Percentiles rank a stretch among this genome's conserved stretches.
Evolutionary conservation across 2,888 invertebrate species (phyloP).

Genomic region (Lepidochrysops patricia): DNA sequence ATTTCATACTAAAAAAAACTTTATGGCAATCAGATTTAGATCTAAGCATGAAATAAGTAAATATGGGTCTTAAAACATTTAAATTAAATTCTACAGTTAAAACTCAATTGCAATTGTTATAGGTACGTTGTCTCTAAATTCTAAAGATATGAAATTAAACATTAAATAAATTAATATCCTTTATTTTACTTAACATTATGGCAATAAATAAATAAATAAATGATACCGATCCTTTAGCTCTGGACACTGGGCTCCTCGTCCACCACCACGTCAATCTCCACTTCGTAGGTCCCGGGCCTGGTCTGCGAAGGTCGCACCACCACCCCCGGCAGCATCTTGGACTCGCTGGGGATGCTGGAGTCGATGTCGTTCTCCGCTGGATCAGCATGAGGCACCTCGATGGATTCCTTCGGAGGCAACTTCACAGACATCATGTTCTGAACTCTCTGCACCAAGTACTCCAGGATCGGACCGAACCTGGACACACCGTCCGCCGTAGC

Average conservation of each 20-base stretch:
- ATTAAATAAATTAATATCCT: background rate
- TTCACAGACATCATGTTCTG: slow-evolving; percentile 82
- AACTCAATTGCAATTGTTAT: no score
- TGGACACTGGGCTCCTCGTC: slow-evolving; percentile 50
- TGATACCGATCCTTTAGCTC: slow-evolving; percentile 19
- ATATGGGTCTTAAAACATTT: no score
- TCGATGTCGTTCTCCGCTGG: slow-evolving; percentile 62
- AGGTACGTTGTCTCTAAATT: no score
- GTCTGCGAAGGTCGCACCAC: slow-evolving; percentile 51
- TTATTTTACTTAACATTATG: slow-evolving; percentile 38
- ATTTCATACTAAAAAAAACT: no score
- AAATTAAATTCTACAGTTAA: no score
- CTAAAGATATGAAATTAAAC: background rate
- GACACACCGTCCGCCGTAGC: slow-evolving; percentile 58
- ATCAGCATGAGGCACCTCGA: slow-evolving; percentile 24
- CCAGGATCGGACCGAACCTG: slow-evolving; percentile 80
- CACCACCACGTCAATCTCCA: slow-evolving; percentile 56
- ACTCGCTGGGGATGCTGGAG: slow-evolving; percentile 48
- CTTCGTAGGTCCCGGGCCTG: slow-evolving; percentile 59
- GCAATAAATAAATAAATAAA: slow-evolving; percentile 49
- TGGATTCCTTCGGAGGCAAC: slow-evolving; percentile 73
- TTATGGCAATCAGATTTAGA: no score
- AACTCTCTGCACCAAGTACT: slow-evolving; percentile 79
- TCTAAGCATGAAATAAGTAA: no score
- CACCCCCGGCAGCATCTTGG: slow-evolving; percentile 43